Base-by-base conservation (phyloP, 2,888 invertebrate species). In the Alcis repandata region DNA sequence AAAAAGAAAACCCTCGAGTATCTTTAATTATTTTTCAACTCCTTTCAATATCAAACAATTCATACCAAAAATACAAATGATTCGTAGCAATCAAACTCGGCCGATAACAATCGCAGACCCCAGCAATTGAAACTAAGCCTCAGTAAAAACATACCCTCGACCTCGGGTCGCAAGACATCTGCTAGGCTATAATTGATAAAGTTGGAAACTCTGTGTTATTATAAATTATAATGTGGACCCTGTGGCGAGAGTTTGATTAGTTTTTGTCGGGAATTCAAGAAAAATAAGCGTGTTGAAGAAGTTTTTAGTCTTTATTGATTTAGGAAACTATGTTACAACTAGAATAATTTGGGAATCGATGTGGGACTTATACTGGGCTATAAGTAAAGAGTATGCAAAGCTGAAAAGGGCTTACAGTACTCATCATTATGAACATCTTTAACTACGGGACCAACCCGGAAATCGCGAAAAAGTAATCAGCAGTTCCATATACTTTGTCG, bases 81-180 rank as follows among this genome's bases (percentile, higher is more conserved):
- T 57, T 58, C 33, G 38, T 13, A 45, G 45, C 51, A 51, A 75
- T 77, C 68, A 66, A 78, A 74, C 67, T 73, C 54, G 53, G 59
- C 38, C 63, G 61, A 73, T 67, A 72, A 68, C 68, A 70, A 71
- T 77, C 71, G 67, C 59, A 52, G 45, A 52, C 58, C 67, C 54
- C 15, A 13, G 20, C 32, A 56, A 62, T 56, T 38, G 52, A 62
- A 67, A 64, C 64, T 71, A 74, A 52, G 33, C 19, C 67, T 46
- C 64, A 76, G 74, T 75, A 78, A 69, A 72, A 75, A 73, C 65
- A 73, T 20, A 56, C 20, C 45, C 52, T 17, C 41, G 40, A 15
- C 9, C 40, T 15, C 15, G 48, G 32, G 20, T 49, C 49, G 32
- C 69, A 62, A 60, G 74, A 74, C 74, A 73, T 73, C 63, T 52